A percentile compares a stretch with the other conserved stretches of the same genome.
Evolutionary conservation across 2,888 invertebrate genomes (phyloP).

Genomic region (Callyntrura guangdongensis): DNA sequence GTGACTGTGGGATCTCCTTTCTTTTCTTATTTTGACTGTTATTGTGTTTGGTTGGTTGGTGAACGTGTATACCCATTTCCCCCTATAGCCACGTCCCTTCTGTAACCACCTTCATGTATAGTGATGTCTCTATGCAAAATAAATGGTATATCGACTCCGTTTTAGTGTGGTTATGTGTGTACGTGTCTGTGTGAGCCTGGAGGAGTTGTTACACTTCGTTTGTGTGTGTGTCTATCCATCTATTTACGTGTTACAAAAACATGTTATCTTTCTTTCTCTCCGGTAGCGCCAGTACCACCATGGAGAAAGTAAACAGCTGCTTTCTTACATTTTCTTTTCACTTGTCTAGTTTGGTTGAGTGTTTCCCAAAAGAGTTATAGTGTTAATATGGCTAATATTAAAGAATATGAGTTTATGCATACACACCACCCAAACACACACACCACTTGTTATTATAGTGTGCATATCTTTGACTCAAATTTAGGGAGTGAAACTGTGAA

Average conservation of each 20-base stretch:
- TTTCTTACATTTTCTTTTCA: constrained; percentile 61
- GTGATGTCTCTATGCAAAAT: neutral
- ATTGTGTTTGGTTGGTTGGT: constrained; percentile 35
- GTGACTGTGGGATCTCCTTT: constrained; percentile 22
- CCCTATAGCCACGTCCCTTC: no score
- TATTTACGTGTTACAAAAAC: constrained; percentile 48
- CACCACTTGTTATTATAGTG: neutral
- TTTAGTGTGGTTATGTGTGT: neutral
- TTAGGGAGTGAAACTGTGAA: neutral
- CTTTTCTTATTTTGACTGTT: constrained; percentile 36
- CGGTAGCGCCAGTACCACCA: constrained; percentile 33
- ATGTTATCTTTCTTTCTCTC: constrained; percentile 57
- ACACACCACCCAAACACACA: neutral
- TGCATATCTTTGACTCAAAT: no score
- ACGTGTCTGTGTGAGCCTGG: constrained; percentile 33
- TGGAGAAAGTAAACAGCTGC: constrained; percentile 70
- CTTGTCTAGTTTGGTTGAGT: constrained; percentile 59
- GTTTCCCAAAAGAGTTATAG: constrained; percentile 7
- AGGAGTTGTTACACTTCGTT: constrained; percentile 44
- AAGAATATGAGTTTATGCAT: neutral
- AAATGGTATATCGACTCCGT: neutral
- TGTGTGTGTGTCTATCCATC: constrained; percentile 31
- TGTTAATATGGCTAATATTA: constrained; percentile 26
- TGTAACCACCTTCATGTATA: no score
- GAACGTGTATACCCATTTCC: neutral